A percentile compares a stretch with the other conserved stretches of the same genome.
phyloP scores from a whole-genome alignment of 2,113 vertebrate genomes.

The Ophiodon elongatus region DNA sequence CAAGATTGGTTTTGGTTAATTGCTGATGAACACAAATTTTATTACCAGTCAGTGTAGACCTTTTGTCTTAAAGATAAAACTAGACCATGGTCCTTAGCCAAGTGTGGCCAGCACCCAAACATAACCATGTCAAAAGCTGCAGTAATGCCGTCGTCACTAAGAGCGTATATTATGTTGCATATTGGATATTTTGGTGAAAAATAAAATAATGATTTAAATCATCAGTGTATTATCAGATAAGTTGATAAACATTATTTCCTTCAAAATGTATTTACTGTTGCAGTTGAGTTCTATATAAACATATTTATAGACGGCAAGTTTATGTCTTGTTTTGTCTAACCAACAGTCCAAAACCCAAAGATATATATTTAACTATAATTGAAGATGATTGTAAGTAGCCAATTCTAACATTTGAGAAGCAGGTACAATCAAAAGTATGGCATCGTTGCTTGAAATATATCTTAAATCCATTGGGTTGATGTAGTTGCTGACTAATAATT shows the following conservation, averaged over 20 bases:
- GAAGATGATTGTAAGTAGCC: neutral
- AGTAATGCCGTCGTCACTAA: neutral
- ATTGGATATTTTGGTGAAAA: neutral
- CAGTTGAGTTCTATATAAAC: neutral
- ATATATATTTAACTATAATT: neutral
- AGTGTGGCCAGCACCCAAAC: neutral
- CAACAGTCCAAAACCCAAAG: neutral
- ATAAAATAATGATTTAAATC: too few species aligned
- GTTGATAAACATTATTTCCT: neutral
- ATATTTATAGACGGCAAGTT: too few species aligned
- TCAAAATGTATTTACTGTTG: neutral
- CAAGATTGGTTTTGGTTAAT: neutral
- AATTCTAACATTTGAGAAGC: neutral
- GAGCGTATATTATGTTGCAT: neutral
- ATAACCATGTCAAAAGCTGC: neutral
- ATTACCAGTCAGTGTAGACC: too few species aligned
- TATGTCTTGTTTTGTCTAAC: too few species aligned
- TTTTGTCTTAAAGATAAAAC: neutral
- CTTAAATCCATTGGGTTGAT: neutral
- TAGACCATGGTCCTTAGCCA: neutral
- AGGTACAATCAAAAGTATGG: neutral
- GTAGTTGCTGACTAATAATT: neutral
- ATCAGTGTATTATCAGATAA: neutral
- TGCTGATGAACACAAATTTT: neutral
- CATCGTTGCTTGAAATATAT: neutral